Percentiles rank a stretch among this genome's conserved stretches.
Evolutionary conservation across 2,888 invertebrate species (phyloP).

Genomic region (Erynnis tages): DNA sequence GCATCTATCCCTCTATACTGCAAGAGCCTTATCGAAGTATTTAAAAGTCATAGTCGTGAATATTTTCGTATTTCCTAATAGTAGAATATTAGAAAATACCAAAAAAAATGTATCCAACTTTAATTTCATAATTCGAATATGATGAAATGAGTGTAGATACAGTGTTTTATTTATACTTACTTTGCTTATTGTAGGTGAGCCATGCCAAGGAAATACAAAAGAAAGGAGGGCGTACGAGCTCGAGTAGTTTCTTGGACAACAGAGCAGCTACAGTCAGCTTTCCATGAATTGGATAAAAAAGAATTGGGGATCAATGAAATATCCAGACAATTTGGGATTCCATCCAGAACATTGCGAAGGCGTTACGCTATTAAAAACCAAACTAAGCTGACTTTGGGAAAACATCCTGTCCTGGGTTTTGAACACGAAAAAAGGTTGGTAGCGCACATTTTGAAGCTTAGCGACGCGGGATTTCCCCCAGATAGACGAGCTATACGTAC

Average conservation of each 20-base stretch:
- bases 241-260: constrained; percentile 35
- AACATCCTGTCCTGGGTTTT: constrained; percentile 35
- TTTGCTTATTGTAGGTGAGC: not conserved
- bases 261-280: constrained; percentile 35
- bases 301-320: constrained; percentile 36
- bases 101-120: too few species aligned
- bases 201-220: not conserved
- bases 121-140: too few species aligned
- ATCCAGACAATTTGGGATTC: constrained; percentile 38
- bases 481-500: constrained; percentile 32
- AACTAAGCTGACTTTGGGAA: constrained; percentile 34
- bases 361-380: constrained; percentile 36
- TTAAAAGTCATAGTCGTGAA: too few species aligned
- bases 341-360: constrained; percentile 37
- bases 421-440: constrained; percentile 35
- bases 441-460: constrained; percentile 34
- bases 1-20: constrained; percentile 26
- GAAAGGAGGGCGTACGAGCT: not conserved
- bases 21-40: not conserved
- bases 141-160: too few species aligned
- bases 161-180: not conserved
- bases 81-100: too few species aligned
- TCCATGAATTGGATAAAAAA: constrained; percentile 37
- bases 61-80: too few species aligned
- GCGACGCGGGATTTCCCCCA: constrained; percentile 35